These are phyloP conservation scores for Taurulus bubalis DNA, from an alignment of 2,113 vertebrate species.

Conservation along the genomic window DNA sequence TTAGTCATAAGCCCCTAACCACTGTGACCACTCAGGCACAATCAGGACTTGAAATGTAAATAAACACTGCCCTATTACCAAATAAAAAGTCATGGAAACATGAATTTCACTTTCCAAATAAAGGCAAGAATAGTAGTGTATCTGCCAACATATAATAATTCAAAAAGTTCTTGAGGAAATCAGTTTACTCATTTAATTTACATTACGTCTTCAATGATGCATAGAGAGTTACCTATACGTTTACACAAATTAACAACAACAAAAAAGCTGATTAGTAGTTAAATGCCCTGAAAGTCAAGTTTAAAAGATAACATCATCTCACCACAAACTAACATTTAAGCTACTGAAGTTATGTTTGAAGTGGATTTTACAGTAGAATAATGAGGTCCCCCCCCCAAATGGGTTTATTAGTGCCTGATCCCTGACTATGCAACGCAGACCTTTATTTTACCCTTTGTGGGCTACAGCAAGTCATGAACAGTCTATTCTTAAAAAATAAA, in stretches of 20 bases:
- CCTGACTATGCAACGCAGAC: background rate
- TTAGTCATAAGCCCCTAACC: conserved; percentile 36
- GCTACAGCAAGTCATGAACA: conserved; percentile 12
- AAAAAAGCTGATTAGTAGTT: background rate
- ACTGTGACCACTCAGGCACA: conserved; percentile 31
- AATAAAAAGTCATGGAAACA: conserved; percentile 10
- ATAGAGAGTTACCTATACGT: background rate
- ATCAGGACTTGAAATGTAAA: conserved; percentile 38
- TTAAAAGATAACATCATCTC: background rate
- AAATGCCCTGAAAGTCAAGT: background rate
- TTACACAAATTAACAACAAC: no score
- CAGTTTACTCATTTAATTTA: background rate
- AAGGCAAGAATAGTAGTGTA: background rate
- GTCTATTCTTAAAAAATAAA: conserved; percentile 21
- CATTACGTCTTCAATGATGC: no score
- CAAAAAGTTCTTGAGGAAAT: background rate
- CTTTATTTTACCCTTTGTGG: conserved; percentile 5
- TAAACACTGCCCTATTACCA: conserved; percentile 38
- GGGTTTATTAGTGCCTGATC: background rate
- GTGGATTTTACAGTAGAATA: background rate
- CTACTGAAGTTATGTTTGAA: background rate
- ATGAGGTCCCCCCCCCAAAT: background rate
- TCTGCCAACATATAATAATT: background rate
- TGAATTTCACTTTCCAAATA: background rate
- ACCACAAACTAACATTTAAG: background rate